Percentiles rank a stretch among this genome's conserved stretches.
These are phyloP conservation scores for Lipophrys pholis DNA, from an alignment of 2,113 vertebrate species.

Conservation along the genomic window DNA sequence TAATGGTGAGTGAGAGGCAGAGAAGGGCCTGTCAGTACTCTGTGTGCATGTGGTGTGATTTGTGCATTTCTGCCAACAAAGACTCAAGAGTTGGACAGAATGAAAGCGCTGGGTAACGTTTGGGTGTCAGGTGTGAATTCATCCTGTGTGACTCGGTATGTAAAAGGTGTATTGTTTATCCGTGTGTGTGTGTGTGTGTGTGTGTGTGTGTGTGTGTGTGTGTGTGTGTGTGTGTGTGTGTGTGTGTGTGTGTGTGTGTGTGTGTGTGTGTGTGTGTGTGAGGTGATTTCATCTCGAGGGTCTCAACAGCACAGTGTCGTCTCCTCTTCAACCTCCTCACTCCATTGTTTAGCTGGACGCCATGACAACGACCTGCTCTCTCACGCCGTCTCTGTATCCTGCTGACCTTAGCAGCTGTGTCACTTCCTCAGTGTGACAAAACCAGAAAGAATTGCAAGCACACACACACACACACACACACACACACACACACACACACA, in stretches of 20 bases:
- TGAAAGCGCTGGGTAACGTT: conserved; percentile 29
- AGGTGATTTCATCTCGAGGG: conserved; percentile 57
- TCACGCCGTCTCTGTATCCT: conserved; percentile 64
- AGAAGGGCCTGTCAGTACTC: conserved; percentile 36
- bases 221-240: conserved; percentile 32
- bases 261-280: conserved; percentile 35
- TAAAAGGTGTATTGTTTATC: conserved; percentile 39
- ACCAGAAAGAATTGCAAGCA: conserved; percentile 66
- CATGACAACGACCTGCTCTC: conserved; percentile 77
- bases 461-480: conserved; percentile 36
- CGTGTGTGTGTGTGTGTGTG: conserved; percentile 17
- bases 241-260: conserved; percentile 30
- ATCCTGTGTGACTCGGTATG: conserved; percentile 34
- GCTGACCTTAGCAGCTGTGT: conserved; percentile 85
- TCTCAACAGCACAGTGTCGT: conserved; percentile 24
- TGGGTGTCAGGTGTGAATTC: conserved; percentile 66
- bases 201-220: conserved; percentile 28
- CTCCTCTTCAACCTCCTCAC: conserved; percentile 48
- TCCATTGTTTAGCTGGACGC: conserved; percentile 65
- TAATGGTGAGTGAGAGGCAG: conserved; percentile 55
- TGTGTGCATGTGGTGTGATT: conserved; percentile 64
- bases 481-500: conserved; percentile 40
- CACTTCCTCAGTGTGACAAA: conserved; percentile 80
- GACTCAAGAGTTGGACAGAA: conserved; percentile 28
- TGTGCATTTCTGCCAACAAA: conserved; percentile 66